A percentile compares a stretch with the other conserved stretches of the same genome.
These are phyloP conservation scores for Perithous albicinctus DNA, from an alignment of 2,888 invertebrate species.

Conservation along the genomic window DNA sequence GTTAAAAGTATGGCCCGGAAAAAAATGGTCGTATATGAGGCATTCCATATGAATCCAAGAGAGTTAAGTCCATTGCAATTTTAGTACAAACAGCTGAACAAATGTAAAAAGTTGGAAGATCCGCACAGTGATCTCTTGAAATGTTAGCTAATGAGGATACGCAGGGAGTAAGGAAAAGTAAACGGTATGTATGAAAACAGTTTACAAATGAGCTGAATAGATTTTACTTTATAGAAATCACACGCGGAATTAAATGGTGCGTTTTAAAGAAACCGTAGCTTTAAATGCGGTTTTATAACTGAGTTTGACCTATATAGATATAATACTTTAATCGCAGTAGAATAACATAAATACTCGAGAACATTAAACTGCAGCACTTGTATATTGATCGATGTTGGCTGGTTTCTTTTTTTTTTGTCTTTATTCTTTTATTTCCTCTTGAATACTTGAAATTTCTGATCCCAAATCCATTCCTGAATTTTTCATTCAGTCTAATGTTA, in stretches of 20 bases:
- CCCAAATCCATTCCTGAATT: background rate
- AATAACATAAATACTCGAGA: background rate
- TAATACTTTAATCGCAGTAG: background rate
- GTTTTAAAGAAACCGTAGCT: background rate
- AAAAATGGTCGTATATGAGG: too few species aligned
- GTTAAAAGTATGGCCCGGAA: too few species aligned
- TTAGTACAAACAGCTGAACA: background rate
- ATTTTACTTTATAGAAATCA: background rate
- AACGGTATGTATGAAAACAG: background rate
- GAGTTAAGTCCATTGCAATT: background rate
- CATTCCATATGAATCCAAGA: too few species aligned
- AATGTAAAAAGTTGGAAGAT: background rate
- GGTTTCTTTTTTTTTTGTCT: background rate
- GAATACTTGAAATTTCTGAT: background rate
- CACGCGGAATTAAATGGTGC: background rate
- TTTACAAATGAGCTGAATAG: conserved; percentile 2
- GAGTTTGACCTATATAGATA: background rate
- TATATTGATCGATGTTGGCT: background rate
- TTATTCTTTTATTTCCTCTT: background rate
- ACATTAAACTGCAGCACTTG: background rate
- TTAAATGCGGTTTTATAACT: background rate
- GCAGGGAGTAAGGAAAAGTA: background rate
- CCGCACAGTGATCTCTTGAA: background rate
- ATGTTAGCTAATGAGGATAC: background rate
- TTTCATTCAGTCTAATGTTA: too few species aligned